A percentile compares a stretch with the other conserved stretches of the same genome.
phyloP scores from a whole-genome alignment of 2,797 vertebrate genomes.

The Rallus crepitans region DNA sequence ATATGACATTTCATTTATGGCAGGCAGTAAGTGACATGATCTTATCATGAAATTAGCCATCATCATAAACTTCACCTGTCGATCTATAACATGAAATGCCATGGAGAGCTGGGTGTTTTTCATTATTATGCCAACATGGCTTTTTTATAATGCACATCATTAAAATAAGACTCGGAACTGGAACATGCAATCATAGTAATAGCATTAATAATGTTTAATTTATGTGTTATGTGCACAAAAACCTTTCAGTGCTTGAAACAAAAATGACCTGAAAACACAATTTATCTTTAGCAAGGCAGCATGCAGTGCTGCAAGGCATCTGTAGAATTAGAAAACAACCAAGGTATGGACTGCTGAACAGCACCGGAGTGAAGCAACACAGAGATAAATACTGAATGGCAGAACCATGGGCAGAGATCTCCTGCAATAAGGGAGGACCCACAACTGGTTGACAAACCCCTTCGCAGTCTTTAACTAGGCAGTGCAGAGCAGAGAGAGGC shows the following conservation, averaged over 20 bases:
- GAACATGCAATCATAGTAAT: not conserved
- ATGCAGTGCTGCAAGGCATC: not conserved
- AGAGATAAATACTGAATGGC: not conserved
- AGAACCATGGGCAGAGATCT: not conserved
- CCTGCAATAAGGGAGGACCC: not conserved
- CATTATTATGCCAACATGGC: constrained; percentile 5
- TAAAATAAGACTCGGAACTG: constrained; percentile 56
- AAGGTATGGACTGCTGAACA: not conserved
- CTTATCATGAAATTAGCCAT: constrained; percentile 50
- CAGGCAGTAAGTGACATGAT: constrained; percentile 26
- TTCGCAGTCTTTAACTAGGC: not conserved
- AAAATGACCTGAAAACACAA: constrained; percentile 31
- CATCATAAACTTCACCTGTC: not conserved
- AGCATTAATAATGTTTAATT: constrained; percentile 52
- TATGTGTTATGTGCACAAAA: constrained; percentile 12
- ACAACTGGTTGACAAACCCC: accelerated
- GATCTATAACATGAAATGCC: constrained; percentile 34
- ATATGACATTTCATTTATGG: constrained; percentile 48
- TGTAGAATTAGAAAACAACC: not conserved
- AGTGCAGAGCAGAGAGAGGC: not conserved
- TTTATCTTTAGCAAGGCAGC: not conserved
- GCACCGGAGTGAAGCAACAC: not conserved
- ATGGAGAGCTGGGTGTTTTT: not conserved
- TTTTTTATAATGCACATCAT: constrained; percentile 38
- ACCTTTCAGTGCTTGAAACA: constrained; percentile 4